These are phyloP conservation scores for Anolis apletophallus DNA, from an alignment of 2,797 vertebrate species.

Conservation along the genomic window DNA sequence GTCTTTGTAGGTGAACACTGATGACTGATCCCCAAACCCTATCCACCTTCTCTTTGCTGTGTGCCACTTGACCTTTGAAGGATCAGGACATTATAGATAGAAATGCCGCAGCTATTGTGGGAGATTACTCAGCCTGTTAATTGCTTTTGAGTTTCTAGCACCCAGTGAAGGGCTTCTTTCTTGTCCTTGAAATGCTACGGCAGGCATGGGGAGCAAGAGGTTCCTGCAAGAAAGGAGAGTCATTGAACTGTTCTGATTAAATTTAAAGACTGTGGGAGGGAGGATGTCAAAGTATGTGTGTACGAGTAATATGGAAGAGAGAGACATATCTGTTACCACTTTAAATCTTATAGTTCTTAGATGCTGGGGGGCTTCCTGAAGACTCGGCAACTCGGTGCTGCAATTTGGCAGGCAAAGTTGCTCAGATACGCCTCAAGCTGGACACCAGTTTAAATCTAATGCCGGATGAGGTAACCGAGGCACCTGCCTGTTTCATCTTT, in stretches of 20 bases:
- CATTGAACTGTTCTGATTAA: not conserved
- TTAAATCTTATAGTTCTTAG: too few relatives aligned
- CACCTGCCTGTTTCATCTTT: too few relatives aligned
- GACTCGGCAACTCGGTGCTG: too few relatives aligned
- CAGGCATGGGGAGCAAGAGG: not conserved
- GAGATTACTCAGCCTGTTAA: conserved; percentile 39
- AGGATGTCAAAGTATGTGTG: not conserved
- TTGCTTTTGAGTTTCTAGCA: not conserved
- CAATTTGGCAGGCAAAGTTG: too few relatives aligned
- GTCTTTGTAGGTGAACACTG: not conserved
- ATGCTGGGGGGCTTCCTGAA: too few relatives aligned
- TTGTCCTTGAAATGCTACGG: not conserved
- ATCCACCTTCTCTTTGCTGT: conserved; percentile 51
- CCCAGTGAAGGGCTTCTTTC: not conserved
- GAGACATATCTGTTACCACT: too few relatives aligned
- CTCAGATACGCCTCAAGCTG: too few relatives aligned
- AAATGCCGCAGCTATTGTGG: conserved; percentile 35
- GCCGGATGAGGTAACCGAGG: too few relatives aligned
- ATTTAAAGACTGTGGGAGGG: not conserved
- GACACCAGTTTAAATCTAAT: too few relatives aligned
- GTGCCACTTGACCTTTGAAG: conserved; percentile 10
- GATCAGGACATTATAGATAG: conserved; percentile 35
- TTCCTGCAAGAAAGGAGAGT: not conserved
- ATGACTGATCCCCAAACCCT: conserved; percentile 24
- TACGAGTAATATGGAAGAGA: too few relatives aligned